Percentiles rank a stretch among this genome's conserved stretches.
Conservation (phyloP, 2,797 vertebrate species). For the Rhyacichthys aspro region DNA sequence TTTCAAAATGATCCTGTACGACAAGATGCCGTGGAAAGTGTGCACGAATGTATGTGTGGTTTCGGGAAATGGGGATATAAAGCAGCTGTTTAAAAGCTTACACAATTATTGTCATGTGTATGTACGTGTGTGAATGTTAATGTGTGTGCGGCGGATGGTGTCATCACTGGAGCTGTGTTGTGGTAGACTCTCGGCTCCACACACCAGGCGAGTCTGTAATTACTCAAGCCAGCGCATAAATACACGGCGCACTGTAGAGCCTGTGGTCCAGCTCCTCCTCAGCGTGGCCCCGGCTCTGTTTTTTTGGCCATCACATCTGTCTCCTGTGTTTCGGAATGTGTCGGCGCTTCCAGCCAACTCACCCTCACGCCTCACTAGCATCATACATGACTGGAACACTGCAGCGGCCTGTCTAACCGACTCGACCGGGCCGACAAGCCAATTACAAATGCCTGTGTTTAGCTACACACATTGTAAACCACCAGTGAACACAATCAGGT, state of each 20-base stretch:
- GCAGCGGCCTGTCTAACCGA: constrained; percentile 20
- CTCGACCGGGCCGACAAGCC: constrained; percentile 30
- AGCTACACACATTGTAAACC: constrained; percentile 38
- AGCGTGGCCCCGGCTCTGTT: constrained; percentile 67
- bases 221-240: constrained; percentile 70
- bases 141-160: constrained; percentile 63
- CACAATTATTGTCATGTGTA: constrained; percentile 55
- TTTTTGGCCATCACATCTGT: constrained; percentile 63
- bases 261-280: constrained; percentile 69
- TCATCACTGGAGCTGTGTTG: constrained; percentile 78
- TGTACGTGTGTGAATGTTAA: constrained; percentile 20
- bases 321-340: constrained; percentile 70
- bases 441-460: constrained; percentile 40
- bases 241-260: constrained; percentile 66
- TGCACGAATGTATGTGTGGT: constrained; percentile 61
- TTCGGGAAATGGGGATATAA: constrained; percentile 53
- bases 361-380: constrained; percentile 41
- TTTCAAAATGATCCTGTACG: constrained; percentile 14
- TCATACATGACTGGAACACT: constrained; percentile 29
- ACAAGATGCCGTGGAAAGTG: constrained; percentile 59
- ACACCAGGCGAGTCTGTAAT: constrained; percentile 78
- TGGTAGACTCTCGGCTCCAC: constrained; percentile 82
- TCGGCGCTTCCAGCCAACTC: constrained; percentile 46
- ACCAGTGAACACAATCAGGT: constrained; percentile 40
- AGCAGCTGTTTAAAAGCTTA: constrained; percentile 75